Percentiles rank a stretch among this genome's conserved stretches.
These are phyloP conservation scores for Tapirus terrestris DNA, from an alignment of 2,113 vertebrate genomes.

Conservation along the genomic window DNA sequence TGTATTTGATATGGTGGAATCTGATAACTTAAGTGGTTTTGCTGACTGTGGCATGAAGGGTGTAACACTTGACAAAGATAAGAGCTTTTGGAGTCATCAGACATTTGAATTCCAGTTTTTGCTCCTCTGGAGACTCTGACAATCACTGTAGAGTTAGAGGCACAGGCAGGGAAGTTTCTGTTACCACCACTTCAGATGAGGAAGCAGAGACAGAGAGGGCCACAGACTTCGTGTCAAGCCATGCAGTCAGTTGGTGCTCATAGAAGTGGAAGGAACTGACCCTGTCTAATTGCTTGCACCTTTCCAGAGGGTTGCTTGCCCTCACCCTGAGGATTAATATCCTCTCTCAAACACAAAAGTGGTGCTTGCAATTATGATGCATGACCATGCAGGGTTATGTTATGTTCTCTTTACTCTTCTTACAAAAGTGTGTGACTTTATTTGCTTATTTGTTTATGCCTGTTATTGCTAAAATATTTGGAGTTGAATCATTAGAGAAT, in stretches of 20 bases:
- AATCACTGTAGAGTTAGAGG: not conserved
- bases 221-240: not conserved
- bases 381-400: not conserved
- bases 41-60: not conserved
- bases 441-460: not conserved
- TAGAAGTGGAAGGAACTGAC: not conserved
- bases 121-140: not conserved
- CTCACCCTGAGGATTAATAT: too few species aligned
- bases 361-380: not conserved
- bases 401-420: not conserved
- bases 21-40: not conserved
- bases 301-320: too few species aligned
- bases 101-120: not conserved
- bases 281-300: not conserved
- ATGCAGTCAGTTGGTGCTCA: not conserved
- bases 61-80: not conserved
- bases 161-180: not conserved
- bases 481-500: not conserved
- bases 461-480: not conserved
- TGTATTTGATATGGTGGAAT: not conserved
- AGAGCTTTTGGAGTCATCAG: not conserved
- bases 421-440: not conserved
- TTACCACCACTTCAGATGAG: not conserved
- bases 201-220: not conserved
- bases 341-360: not conserved